Conservation (phyloP, 2,113 vertebrate species). For the Platichthys stellatus region DNA sequence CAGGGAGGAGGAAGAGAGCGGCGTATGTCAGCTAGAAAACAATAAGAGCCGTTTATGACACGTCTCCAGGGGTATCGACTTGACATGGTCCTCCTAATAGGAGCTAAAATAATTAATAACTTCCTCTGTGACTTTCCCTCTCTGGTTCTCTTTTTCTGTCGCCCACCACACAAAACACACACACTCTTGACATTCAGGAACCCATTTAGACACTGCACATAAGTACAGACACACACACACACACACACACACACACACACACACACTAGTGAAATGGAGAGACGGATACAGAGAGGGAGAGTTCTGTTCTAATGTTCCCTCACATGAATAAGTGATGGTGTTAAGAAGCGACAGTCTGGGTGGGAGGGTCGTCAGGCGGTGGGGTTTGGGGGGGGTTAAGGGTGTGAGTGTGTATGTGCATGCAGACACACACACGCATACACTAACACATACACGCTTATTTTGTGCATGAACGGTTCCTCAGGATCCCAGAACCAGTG, state of each 20-base stretch:
- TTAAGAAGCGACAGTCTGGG: constrained; percentile 69
- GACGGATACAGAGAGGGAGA: constrained; percentile 39
- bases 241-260: constrained; percentile 8
- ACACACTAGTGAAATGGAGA: constrained; percentile 27
- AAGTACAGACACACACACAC: not conserved
- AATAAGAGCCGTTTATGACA: constrained; percentile 75
- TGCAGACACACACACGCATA: not conserved
- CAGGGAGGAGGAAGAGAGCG: constrained; percentile 41
- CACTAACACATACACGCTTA: constrained; percentile 23
- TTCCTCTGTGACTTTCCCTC: constrained; percentile 42
- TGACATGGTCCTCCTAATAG: constrained; percentile 65
- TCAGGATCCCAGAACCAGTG: constrained; percentile 63
- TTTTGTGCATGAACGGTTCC: constrained; percentile 68
- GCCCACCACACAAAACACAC: not conserved
- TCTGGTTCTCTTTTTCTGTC: constrained; percentile 11
- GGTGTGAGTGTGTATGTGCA: constrained; percentile 28
- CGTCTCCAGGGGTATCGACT: constrained; percentile 67
- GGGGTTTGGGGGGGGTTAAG: constrained; percentile 42
- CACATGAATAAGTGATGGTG: constrained; percentile 76
- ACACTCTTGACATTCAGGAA: not conserved
- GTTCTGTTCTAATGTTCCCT: constrained; percentile 74
- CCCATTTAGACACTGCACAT: constrained; percentile 10
- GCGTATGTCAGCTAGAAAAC: constrained; percentile 70
- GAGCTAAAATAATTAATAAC: constrained; percentile 73
- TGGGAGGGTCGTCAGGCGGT: constrained; percentile 45